phyloP scores from a whole-genome alignment of 2,888 invertebrate species.

The Sylvicola cinctus region DNA sequence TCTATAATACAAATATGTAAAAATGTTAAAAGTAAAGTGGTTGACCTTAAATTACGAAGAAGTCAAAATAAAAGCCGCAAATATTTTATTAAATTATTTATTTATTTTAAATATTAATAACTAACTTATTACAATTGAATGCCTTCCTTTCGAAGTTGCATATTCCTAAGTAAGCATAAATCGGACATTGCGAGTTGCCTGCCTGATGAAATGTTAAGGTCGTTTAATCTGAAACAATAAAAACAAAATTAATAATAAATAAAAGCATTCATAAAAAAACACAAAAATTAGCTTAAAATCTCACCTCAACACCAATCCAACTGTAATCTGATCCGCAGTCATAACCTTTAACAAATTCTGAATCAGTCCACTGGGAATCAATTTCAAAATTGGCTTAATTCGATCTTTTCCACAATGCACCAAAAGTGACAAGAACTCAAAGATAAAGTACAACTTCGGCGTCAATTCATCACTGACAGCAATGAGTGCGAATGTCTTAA shows the following conservation, averaged over 20 bases:
- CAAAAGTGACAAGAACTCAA: slow-evolving; percentile 51
- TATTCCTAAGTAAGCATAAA: slow-evolving; percentile 66
- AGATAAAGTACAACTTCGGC: slow-evolving; percentile 64
- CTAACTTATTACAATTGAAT: no score
- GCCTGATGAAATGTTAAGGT: slow-evolving; percentile 51
- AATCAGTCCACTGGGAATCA: slow-evolving; percentile 54
- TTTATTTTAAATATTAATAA: no score
- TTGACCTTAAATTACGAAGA: no score
- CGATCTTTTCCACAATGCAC: slow-evolving; percentile 59
- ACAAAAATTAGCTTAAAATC: slow-evolving; percentile 2
- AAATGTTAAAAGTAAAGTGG: no score
- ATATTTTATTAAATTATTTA: no score
- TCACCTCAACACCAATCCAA: slow-evolving; percentile 20
- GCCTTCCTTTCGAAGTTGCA: slow-evolving; percentile 30
- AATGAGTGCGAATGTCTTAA: slow-evolving; percentile 47
- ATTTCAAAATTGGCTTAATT: slow-evolving; percentile 46
- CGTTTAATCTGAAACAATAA: slow-evolving; percentile 32
- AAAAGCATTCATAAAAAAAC: neutral
- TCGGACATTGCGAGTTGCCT: slow-evolving; percentile 73
- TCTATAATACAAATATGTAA: no score
- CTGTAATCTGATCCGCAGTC: slow-evolving; percentile 21
- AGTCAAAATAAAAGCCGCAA: no score
- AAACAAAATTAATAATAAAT: slow-evolving; percentile 2
- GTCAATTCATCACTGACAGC: slow-evolving; percentile 46
- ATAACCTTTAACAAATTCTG: slow-evolving; percentile 55